Conservation (phyloP, 2,797 vertebrate genomes). For the Anguilla pacifica region DNA sequence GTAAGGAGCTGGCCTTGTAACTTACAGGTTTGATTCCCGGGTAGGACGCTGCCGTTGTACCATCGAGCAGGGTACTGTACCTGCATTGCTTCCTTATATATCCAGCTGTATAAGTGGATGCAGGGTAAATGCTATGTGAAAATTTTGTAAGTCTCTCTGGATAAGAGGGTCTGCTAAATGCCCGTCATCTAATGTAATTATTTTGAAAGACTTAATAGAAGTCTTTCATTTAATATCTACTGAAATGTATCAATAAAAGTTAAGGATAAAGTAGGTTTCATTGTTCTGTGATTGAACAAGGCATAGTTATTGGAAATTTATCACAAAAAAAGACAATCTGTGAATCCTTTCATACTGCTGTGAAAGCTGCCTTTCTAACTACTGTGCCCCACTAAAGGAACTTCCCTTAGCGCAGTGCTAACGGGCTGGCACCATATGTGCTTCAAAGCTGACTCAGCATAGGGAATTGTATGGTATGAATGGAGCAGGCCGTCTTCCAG, state of each 20-base stretch:
- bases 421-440: neutral
- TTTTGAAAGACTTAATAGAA: neutral
- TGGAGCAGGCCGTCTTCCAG: slow-evolving; percentile 23
- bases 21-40: no score
- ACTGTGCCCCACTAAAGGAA: neutral
- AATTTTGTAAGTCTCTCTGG: no score
- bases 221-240: no score
- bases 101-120: no score
- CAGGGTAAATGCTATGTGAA: no score
- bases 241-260: neutral
- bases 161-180: no score
- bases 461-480: neutral
- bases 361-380: neutral
- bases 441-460: neutral
- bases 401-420: neutral
- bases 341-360: neutral
- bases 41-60: no score
- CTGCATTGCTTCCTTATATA: no score
- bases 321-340: neutral
- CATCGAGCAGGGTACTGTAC: no score
- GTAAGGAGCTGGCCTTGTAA: no score
- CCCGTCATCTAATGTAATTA: no score
- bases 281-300: neutral
- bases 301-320: neutral
- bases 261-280: neutral